phyloP scores from a whole-genome alignment of 2,888 invertebrate species.

The Linnaemya tessellans region DNA sequence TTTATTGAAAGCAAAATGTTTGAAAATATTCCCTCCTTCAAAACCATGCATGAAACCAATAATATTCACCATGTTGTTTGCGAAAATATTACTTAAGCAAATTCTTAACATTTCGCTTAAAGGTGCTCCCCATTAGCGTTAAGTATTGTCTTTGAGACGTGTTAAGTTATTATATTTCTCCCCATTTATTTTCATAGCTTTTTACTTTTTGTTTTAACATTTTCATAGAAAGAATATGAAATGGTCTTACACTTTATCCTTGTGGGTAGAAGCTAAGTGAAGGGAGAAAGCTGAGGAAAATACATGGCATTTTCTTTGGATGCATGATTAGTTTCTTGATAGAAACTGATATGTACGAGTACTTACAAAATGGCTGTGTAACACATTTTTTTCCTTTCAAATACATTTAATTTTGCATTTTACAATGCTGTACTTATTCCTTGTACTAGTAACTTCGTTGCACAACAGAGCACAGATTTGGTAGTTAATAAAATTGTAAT shows the following conservation, averaged over 20 bases:
- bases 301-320: slow-evolving; percentile 36
- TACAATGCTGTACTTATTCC: not conserved
- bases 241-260: not conserved
- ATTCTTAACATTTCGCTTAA: slow-evolving; percentile 21
- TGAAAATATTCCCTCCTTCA: not conserved
- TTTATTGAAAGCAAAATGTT: not conserved
- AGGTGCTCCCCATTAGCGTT: slow-evolving; percentile 56
- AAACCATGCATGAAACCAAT: not conserved
- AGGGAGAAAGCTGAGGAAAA: not conserved
- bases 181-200: not conserved
- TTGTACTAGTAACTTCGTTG: not conserved
- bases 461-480: slow-evolving; percentile 44
- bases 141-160: slow-evolving; percentile 63
- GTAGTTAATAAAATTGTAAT: slow-evolving; percentile 65
- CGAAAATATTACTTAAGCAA: too few relatives aligned
- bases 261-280: not conserved
- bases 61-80: not conserved
- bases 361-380: slow-evolving; percentile 1
- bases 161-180: slow-evolving; percentile 53
- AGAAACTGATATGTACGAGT: slow-evolving; percentile 51
- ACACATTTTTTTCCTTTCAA: slow-evolving; percentile 24
- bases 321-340: slow-evolving; percentile 67
- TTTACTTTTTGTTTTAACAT: not conserved
- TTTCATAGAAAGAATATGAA: not conserved
- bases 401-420: slow-evolving; percentile 42